Conservation (phyloP, 2,797 vertebrate genomes). For the Odontamblyopus lacepedii region DNA sequence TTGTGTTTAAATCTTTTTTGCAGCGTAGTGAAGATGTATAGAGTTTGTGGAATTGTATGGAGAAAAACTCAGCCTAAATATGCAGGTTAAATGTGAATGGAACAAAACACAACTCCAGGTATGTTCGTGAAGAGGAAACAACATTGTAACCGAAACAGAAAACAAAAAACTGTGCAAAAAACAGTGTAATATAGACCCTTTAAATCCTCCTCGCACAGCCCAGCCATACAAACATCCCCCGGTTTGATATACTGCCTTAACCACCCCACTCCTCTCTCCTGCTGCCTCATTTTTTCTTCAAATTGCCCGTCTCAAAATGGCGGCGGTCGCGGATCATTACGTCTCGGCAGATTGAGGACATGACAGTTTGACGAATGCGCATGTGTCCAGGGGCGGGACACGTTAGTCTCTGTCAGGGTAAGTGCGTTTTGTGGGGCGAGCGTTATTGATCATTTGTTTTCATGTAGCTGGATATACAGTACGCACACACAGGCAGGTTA, state of each 20-base stretch:
- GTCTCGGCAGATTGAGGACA: slow-evolving; percentile 60
- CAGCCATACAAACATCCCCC: background rate
- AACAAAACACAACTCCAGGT: too few relatives aligned
- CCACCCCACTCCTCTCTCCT: slow-evolving; percentile 31
- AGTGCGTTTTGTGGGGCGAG: slow-evolving; percentile 42
- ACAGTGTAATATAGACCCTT: background rate
- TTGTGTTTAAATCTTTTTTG: too few relatives aligned
- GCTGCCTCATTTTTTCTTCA: slow-evolving; percentile 51
- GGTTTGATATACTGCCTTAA: background rate
- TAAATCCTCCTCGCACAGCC: background rate
- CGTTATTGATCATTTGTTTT: slow-evolving; percentile 3
- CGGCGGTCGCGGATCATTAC: slow-evolving; percentile 62
- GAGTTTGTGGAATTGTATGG: too few relatives aligned
- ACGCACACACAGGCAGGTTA: background rate
- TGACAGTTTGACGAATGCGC: slow-evolving; percentile 62
- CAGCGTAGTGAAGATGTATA: too few relatives aligned
- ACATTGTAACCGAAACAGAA: too few relatives aligned
- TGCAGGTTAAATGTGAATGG: too few relatives aligned
- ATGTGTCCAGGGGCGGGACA: slow-evolving; percentile 55
- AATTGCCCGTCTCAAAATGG: slow-evolving; percentile 66
- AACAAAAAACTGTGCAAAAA: too few relatives aligned
- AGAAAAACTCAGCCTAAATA: too few relatives aligned
- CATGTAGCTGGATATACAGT: background rate
- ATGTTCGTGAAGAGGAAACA: too few relatives aligned
- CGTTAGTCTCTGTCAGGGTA: slow-evolving; percentile 63